Base-by-base conservation (phyloP, 2,113 vertebrate species). In the Lynx canadensis region DNA sequence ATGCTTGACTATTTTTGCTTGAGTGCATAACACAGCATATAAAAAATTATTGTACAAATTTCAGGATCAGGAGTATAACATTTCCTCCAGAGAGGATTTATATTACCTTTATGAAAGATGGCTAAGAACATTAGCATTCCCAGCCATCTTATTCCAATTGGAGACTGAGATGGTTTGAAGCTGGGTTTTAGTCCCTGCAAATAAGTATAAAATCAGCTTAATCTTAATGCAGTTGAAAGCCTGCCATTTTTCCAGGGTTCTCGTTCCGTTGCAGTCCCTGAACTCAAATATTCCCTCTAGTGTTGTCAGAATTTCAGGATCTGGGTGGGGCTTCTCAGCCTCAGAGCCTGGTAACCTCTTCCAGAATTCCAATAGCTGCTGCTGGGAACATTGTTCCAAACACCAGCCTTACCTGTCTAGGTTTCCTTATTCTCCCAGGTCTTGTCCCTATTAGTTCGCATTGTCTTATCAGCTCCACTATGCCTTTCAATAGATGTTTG, bases 101-200 rank as follows among this genome's bases (percentile, higher is more conserved):
- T 11, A 83, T 63, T 93, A 95, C 27, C 48, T 89, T 93, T 81
- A 45, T 60, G 36, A 94, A 68, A 96, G 36, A 82, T 23, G 12
- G 16, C 13, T 78, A 94, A 29, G 15, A 92, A 5, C 16, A 71
- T 16, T 25, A 66, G 33, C 10, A 57, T 55, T 52, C 36, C 55
- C 86, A 21, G 31, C 65, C 57, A 71, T 3, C 27, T 89, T 83
- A 90, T 68, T 79, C 18, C 4, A 45, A 25, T 16, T 52, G 41
- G 48, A 68, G 7, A 57, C 29, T 66, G 79, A 45, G 33, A 81
- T 29, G 3, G 83, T 91, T 52, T 84, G 48, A 96, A 87, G 31
- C 31, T 82, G 25, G 10, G 12, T 29, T 93, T 94, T 27, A 57
- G 33, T 71, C 33, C 36, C 69, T 45, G 18, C 2, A 68, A 89